phyloP scores from a whole-genome alignment of 2,888 invertebrate species.

The Malachius bipustulatus region DNA sequence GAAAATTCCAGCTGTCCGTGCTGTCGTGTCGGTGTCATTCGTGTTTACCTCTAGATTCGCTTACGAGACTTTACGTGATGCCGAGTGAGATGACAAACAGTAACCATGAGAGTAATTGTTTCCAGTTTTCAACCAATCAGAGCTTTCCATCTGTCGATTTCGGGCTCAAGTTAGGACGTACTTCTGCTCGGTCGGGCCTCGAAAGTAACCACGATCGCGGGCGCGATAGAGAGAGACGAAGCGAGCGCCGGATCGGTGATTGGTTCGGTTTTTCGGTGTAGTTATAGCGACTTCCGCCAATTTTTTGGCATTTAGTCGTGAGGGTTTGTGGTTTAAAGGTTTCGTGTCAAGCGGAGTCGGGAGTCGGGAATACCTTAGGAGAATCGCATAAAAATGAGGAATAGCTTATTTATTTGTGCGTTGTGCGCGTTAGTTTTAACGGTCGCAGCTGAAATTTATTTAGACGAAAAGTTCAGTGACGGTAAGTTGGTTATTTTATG shows the following conservation, averaged over 20 bases:
- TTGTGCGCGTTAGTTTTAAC: constrained; percentile 38
- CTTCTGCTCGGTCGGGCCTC: constrained; percentile 8
- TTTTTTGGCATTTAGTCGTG: constrained; percentile 29
- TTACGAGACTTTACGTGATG: too few species aligned
- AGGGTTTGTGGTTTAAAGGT: constrained; percentile 24
- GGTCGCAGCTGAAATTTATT: constrained; percentile 57
- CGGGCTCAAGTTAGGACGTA: constrained; percentile 22
- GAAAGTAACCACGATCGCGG: too few species aligned
- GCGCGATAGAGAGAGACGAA: too few species aligned
- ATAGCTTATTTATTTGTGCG: constrained; percentile 41
- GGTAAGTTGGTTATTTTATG: constrained; percentile 58
- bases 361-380: too few species aligned
- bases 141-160: constrained; percentile 37
- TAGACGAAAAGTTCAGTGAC: constrained; percentile 70
- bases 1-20: too few species aligned
- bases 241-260: too few species aligned
- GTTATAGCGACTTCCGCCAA: constrained; percentile 22
- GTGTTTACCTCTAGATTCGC: too few species aligned
- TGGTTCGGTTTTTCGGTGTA: constrained; percentile 2
- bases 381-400: constrained; percentile 30
- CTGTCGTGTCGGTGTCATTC: too few species aligned
- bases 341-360: constrained; percentile 13
- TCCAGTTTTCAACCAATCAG: constrained; percentile 35
- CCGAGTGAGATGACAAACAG: too few species aligned
- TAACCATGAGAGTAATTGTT: too few species aligned